Conservation (phyloP, 2,888 invertebrate species). For the Incurvaria masculella region DNA sequence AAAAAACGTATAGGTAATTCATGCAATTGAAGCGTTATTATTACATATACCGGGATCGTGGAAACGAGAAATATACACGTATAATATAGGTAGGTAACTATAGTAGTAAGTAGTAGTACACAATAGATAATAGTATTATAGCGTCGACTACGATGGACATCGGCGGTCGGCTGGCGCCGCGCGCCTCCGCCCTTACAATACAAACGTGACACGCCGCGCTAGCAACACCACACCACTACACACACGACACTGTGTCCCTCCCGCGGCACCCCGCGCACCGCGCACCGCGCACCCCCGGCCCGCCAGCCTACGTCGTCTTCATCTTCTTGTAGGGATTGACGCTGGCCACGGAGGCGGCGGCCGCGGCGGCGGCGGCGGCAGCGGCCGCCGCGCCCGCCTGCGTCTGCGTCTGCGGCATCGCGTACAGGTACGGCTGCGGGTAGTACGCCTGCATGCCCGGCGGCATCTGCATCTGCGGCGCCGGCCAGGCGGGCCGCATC, state of each 20-base stretch:
- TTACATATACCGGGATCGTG: constrained; percentile 76
- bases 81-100: constrained; percentile 23
- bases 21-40: constrained; percentile 87
- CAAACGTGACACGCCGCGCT: constrained; percentile 47
- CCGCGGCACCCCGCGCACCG: constrained; percentile 24
- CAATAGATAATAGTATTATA: constrained; percentile 24
- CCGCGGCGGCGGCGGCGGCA: constrained; percentile 38
- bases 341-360: constrained; percentile 34
- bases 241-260: constrained; percentile 45
- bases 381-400: constrained; percentile 41
- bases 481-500: constrained; percentile 45
- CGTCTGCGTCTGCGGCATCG: constrained; percentile 47
- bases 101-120: constrained; percentile 17
- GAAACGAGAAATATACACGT: constrained; percentile 41
- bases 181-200: constrained; percentile 54
- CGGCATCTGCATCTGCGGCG: constrained; percentile 47
- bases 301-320: constrained; percentile 71
- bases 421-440: constrained; percentile 52
- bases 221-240: constrained; percentile 35
- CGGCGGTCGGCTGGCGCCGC: constrained; percentile 40
- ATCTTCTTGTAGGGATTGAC: constrained; percentile 88
- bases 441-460: constrained; percentile 31
- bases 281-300: constrained; percentile 31
- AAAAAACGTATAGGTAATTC: constrained; percentile 72
- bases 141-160: constrained; percentile 52